Base-by-base conservation (phyloP, 2,113 vertebrate species). In the Cygnus atratus region DNA sequence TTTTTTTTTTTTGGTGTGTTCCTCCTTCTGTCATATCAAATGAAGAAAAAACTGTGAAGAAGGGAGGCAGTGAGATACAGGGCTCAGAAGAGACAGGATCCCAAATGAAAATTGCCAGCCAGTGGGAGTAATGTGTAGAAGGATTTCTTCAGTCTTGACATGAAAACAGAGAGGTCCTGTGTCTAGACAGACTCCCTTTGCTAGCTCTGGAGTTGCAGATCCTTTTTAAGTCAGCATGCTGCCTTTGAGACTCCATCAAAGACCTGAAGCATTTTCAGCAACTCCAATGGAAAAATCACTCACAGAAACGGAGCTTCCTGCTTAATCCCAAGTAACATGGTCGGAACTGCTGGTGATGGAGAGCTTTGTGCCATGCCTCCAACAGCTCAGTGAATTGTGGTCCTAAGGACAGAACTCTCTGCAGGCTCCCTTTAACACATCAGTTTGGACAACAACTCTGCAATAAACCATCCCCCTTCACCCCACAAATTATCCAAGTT, bases 61-160 rank as follows among this genome's bases (percentile, higher is more conserved):
- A 8, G 17, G n/a, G 19, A 73, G 31, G n/a, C 59, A 73, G 46
- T 6, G 19, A 41, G 66, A 67, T 31, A 37, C 31, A 26, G 3
- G 1, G 46, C 59, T 87, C 59, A 31, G 77, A 73, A 87, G 20
- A 66, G 46, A 61, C 26, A 66, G 48, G 44, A 77, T 62, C 46
- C 46, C 41, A 67, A 57, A 50, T 50, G 41, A 31, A 73, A 72
- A 61, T 50, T 1, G 1, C 43, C 58, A 70, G 7, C 26, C 0
- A 0, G 33, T 2, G 3, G 15, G n/a, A 71, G 29, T 6, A 70
- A 33, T 5, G 28, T 1, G 0, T 21, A 50, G 16, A 39, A 57
- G 31, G 54, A 62, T 48, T 46, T 77, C 26, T 46, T 26, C 20
- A 54, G n/a, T 39, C 52, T 48, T 55, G 41, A 39, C 4, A 8